phyloP scores from a whole-genome alignment of 2,888 invertebrate species.

The Pachliopta kotzebuea region DNA sequence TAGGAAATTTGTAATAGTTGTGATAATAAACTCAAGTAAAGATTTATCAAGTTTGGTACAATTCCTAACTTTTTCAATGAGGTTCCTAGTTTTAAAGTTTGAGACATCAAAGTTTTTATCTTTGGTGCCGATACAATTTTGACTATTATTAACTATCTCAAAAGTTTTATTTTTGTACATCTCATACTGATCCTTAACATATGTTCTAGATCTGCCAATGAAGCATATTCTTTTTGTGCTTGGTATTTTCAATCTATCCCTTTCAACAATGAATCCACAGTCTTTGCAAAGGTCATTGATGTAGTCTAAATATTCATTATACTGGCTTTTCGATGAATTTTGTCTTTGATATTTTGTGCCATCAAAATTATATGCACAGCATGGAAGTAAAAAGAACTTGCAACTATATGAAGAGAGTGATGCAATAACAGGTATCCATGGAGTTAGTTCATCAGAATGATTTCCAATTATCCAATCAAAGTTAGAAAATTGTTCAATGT shows the following conservation, averaged over 20 bases:
- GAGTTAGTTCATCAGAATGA: constrained; percentile 99
- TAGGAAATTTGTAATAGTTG: constrained; percentile 81
- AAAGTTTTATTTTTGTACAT: constrained; percentile 64
- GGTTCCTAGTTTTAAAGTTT: constrained; percentile 84
- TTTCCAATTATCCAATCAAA: constrained; percentile 98
- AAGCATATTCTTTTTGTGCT: constrained; percentile 96
- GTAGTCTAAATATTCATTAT: constrained; percentile 87
- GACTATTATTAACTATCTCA: constrained; percentile 55
- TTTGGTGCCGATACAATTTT: constrained; percentile 34
- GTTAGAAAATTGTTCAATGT: constrained; percentile 83
- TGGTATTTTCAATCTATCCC: constrained; percentile 95
- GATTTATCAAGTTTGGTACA: constrained; percentile 89
- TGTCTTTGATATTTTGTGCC: constrained; percentile 89
- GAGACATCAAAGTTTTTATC: constrained; percentile 56
- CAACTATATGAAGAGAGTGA: constrained; percentile 86
- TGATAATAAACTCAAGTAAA: constrained; percentile 83
- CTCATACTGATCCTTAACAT: constrained; percentile 53
- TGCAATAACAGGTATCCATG: constrained; percentile 98
- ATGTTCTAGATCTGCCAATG: constrained; percentile 81
- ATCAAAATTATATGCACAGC: constrained; percentile 96
- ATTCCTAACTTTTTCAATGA: constrained; percentile 88
- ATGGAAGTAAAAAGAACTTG: constrained; percentile 95
- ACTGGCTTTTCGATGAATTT: constrained; percentile 87
- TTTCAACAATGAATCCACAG: constrained; percentile 87
- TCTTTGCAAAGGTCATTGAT: constrained; percentile 79